Percentiles rank a stretch among this genome's conserved stretches.
These are phyloP conservation scores for Eulithis testata DNA, from an alignment of 2,888 invertebrate genomes.

Conservation along the genomic window DNA sequence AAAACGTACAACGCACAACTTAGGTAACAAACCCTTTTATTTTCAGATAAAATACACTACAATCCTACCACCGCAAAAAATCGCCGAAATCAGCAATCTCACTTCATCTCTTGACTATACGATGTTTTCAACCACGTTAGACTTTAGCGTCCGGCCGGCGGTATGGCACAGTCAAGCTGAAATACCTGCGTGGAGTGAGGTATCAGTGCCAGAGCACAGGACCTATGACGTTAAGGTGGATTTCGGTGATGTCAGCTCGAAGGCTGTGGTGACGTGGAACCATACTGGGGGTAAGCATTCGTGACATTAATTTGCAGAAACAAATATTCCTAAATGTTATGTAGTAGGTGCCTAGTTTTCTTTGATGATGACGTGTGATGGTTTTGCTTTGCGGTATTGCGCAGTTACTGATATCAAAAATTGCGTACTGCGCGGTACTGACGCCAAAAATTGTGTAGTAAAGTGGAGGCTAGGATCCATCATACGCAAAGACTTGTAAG, in stretches of 20 bases:
- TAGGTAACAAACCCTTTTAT: background rate
- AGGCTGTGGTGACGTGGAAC: constrained; percentile 46
- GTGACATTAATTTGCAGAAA: no score
- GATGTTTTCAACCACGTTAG: constrained; percentile 43
- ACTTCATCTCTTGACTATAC: constrained; percentile 36
- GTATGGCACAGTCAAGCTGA: constrained; percentile 34
- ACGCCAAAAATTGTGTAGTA: no score
- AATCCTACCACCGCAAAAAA: constrained; percentile 30
- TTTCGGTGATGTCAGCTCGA: constrained; percentile 14
- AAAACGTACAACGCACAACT: no score
- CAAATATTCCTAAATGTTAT: no score
- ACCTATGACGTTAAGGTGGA: constrained; percentile 40
- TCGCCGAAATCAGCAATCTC: constrained; percentile 25
- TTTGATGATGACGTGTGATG: no score
- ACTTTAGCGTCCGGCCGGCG: constrained; percentile 23
- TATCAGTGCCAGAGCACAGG: constrained; percentile 15
- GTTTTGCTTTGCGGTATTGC: no score
- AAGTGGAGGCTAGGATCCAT: no score
- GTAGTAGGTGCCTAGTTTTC: no score
- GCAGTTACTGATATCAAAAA: no score
- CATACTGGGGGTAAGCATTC: constrained; percentile 53
- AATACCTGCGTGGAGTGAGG: constrained; percentile 29
- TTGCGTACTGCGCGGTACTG: no score
- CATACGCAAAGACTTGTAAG: no score
- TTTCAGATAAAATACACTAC: constrained; percentile 32